A percentile compares a stretch with the other conserved stretches of the same genome.
phyloP scores from a whole-genome alignment of 1,140 invertebrate genomes.

The Daktulosphaira vitifoliae region DNA sequence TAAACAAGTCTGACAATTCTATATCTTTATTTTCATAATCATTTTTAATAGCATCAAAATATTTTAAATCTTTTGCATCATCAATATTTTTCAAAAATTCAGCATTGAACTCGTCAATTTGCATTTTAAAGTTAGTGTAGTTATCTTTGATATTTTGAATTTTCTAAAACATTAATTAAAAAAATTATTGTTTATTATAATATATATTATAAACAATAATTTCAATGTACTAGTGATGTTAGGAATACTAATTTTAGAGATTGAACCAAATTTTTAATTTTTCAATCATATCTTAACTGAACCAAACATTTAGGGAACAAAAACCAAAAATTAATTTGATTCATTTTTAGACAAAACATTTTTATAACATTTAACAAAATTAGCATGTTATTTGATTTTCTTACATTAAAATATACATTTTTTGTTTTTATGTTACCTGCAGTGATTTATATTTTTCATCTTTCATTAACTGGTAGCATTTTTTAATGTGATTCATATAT shows the following conservation, averaged over 20 bases:
- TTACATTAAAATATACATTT: too few species aligned
- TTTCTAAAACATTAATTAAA: constrained; percentile 24
- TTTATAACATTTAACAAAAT: too few species aligned
- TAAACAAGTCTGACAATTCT: constrained; percentile 17
- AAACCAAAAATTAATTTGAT: too few species aligned
- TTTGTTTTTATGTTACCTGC: too few species aligned
- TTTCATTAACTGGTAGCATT: constrained; percentile 9
- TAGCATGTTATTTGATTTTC: too few species aligned
- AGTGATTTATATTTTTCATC: constrained; percentile 17
- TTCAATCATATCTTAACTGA: too few species aligned
- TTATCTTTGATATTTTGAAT: constrained; percentile 8
- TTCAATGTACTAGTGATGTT: too few species aligned
- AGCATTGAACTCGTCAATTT: constrained; percentile 6
- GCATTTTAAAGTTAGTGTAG: not conserved
- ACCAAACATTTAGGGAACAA: too few species aligned
- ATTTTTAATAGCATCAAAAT: not conserved
- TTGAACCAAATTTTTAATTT: too few species aligned
- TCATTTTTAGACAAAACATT: too few species aligned
- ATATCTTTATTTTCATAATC: constrained; percentile 2
- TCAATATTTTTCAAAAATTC: constrained; percentile 16
- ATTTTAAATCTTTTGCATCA: not conserved
- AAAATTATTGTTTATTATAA: not conserved
- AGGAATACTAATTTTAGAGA: too few species aligned
- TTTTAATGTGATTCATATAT: constrained; percentile 7
- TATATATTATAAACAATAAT: not conserved